Evolutionary conservation across 2,888 invertebrate species (phyloP).

Genomic region (Dendrolimus houi): DNA sequence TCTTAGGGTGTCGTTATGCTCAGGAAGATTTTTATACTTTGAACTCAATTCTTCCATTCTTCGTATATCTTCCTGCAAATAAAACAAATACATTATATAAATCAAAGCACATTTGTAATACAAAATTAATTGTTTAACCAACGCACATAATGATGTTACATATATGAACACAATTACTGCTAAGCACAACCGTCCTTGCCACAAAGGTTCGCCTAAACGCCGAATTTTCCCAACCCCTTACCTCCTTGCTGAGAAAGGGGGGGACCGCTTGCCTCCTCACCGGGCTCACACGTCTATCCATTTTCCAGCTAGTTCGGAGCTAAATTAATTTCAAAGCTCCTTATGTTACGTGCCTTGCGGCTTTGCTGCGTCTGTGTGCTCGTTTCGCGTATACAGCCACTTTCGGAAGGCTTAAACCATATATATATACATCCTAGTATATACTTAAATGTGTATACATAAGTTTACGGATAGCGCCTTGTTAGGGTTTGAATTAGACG

Average conservation of each 20-base stretch:
- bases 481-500: conserved; percentile 68
- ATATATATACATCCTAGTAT: conserved; percentile 36
- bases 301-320: conserved; percentile 77
- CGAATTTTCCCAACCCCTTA: conserved; percentile 57
- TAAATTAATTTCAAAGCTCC: conserved; percentile 77
- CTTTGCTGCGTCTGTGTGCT: conserved; percentile 62
- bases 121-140: conserved; percentile 26
- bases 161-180: conserved; percentile 55
- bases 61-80: neutral
- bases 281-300: conserved; percentile 75
- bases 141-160: conserved; percentile 13
- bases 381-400: conserved; percentile 39
- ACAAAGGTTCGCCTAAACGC: conserved; percentile 72
- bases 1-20: no score
- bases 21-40: no score
- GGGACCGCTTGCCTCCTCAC: conserved; percentile 33
- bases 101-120: conserved; percentile 24
- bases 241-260: conserved; percentile 20
- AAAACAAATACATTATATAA: conserved; percentile 26
- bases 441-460: conserved; percentile 30
- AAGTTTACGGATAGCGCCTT: conserved; percentile 61
- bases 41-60: neutral
- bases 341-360: conserved; percentile 77
- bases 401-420: conserved; percentile 67
- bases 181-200: conserved; percentile 59